Percentiles rank a stretch among this genome's conserved stretches.
These are phyloP conservation scores for Paralichthys olivaceus DNA, from an alignment of 2,113 vertebrate genomes.

Conservation along the genomic window DNA sequence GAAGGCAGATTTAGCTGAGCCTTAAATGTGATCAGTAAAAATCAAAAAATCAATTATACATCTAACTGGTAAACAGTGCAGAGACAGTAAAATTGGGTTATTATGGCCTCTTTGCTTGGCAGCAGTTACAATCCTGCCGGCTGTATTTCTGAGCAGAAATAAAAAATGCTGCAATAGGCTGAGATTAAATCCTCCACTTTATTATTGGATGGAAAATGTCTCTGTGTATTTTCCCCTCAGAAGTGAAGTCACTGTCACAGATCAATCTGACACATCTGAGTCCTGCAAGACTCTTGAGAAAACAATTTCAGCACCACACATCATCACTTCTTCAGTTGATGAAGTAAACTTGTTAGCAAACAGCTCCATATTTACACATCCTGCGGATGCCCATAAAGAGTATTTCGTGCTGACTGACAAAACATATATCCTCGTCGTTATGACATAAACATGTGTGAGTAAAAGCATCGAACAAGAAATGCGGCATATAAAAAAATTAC, in stretches of 20 bases:
- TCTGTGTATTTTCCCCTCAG: not conserved
- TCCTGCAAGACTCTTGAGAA: not conserved
- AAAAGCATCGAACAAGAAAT: too few species aligned
- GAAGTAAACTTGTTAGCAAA: slow-evolving; percentile 4
- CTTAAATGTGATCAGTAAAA: slow-evolving; percentile 53
- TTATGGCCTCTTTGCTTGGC: slow-evolving; percentile 39
- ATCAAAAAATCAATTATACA: slow-evolving; percentile 61
- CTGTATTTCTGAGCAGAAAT: slow-evolving; percentile 44
- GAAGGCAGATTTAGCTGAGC: slow-evolving; percentile 27
- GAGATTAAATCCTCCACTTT: slow-evolving; percentile 46
- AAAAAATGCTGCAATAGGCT: slow-evolving; percentile 35
- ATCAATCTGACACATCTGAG: not conserved
- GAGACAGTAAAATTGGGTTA: slow-evolving; percentile 44
- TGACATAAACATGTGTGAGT: not conserved
- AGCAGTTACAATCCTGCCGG: slow-evolving; percentile 21
- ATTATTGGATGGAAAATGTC: slow-evolving; percentile 33
- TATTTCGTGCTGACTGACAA: not conserved
- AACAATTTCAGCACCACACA: not conserved
- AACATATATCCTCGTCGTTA: not conserved
- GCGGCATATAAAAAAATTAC: too few species aligned
- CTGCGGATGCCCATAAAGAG: not conserved
- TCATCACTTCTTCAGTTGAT: not conserved
- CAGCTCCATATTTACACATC: not conserved
- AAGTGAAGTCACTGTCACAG: slow-evolving; percentile 6
- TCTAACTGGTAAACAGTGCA: slow-evolving; percentile 46